phyloP scores from a whole-genome alignment of 2,797 vertebrate species.

The Erpetoichthys calabaricus region DNA sequence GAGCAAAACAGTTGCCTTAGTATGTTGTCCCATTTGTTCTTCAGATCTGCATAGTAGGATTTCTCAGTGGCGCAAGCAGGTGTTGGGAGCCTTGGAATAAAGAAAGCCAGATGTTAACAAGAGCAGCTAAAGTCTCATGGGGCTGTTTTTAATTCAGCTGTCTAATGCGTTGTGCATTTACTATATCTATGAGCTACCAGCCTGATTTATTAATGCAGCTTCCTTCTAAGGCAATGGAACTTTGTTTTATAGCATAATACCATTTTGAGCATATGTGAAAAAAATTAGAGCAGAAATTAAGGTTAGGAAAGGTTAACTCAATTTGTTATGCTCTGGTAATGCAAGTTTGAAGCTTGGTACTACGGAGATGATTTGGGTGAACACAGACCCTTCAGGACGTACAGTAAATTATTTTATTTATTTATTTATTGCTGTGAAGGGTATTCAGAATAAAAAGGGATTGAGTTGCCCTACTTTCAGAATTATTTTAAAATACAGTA shows the following conservation, averaged over 20 bases:
- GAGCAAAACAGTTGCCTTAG: too few species aligned
- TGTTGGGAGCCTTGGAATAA: constrained; percentile 38
- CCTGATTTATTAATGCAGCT: constrained; percentile 12
- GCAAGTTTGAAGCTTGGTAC: background rate
- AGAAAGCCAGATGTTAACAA: constrained; percentile 40
- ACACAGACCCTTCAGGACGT: background rate
- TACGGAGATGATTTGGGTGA: constrained; percentile 1
- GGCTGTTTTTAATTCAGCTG: constrained; percentile 49
- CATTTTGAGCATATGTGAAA: constrained; percentile 27
- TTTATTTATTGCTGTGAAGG: too few species aligned
- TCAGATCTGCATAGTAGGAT: constrained; percentile 21
- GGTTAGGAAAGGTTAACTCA: constrained; percentile 33
- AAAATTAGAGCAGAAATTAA: constrained; percentile 50
- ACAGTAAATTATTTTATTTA: too few species aligned
- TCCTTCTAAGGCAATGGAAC: constrained; percentile 29
- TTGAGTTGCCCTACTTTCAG: too few species aligned
- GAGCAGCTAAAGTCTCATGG: constrained; percentile 32
- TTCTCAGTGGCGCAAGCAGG: constrained; percentile 33
- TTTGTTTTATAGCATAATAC: constrained; percentile 28
- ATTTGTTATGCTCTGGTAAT: constrained; percentile 19
- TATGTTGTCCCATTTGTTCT: constrained; percentile 21
- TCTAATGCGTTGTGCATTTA: constrained; percentile 30
- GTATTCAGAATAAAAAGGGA: too few species aligned
- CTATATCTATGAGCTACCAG: constrained; percentile 50
- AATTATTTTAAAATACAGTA: too few species aligned